Percentiles rank a stretch among this genome's conserved stretches.
Conservation (phyloP, 2,888 invertebrate species). For the Germaria angustata region DNA sequence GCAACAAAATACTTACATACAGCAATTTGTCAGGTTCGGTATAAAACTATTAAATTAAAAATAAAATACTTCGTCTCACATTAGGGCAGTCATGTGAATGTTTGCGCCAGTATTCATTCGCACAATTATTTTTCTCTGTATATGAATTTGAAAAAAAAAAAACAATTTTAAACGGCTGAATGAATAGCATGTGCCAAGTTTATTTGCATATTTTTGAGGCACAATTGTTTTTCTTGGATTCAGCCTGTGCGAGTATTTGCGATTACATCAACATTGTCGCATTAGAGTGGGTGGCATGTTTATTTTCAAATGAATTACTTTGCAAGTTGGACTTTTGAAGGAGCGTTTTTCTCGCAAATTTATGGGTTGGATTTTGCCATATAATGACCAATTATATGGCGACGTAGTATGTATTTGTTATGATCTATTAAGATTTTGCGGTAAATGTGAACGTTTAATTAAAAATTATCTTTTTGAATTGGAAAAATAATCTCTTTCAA, state of each 20-base stretch:
- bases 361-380: not conserved
- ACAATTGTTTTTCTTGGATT: slow-evolving; percentile 3
- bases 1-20: not conserved
- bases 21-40: slow-evolving; percentile 56
- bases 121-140: slow-evolving; percentile 3
- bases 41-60: slow-evolving; percentile 33
- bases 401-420: not conserved
- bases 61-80: slow-evolving; percentile 28
- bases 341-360: not conserved
- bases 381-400: slow-evolving; percentile 40
- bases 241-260: not conserved
- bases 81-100: slow-evolving; percentile 58
- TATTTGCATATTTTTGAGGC: slow-evolving; percentile 63
- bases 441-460: not conserved
- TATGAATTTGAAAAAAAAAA: slow-evolving; percentile 6
- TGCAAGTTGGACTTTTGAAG: slow-evolving; percentile 15
- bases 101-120: slow-evolving; percentile 5
- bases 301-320: not conserved
- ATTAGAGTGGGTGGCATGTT: slow-evolving; percentile 33
- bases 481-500: not conserved
- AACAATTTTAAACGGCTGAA: slow-evolving; percentile 1
- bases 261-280: slow-evolving; percentile 11
- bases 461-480: not conserved
- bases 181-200: slow-evolving; percentile 60
- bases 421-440: not conserved